These are phyloP conservation scores for Hemaris fuciformis DNA, from an alignment of 2,888 invertebrate genomes.

Conservation along the genomic window DNA sequence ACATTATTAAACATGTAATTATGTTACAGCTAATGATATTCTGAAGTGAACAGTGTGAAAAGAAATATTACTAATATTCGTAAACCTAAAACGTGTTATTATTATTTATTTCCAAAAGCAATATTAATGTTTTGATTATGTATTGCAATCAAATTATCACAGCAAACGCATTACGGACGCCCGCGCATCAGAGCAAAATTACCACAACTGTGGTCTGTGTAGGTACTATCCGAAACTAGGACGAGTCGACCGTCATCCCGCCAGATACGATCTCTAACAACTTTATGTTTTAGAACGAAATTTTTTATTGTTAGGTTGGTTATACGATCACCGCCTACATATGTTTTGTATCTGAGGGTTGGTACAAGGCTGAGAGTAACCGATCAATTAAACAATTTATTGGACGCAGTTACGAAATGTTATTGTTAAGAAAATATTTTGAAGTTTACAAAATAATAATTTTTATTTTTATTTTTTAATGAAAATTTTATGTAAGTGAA, in stretches of 20 bases:
- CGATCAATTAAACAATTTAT: constrained; percentile 16
- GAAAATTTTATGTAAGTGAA: neutral
- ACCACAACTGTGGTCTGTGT: constrained; percentile 19
- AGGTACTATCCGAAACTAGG: constrained; percentile 28
- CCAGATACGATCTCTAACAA: constrained; percentile 16
- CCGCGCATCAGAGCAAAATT: constrained; percentile 12
- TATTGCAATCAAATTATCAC: neutral
- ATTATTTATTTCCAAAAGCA: neutral
- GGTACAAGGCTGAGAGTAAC: constrained; percentile 16
- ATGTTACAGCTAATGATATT: neutral
- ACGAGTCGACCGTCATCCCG: constrained; percentile 24
- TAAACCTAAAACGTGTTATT: neutral
- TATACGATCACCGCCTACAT: constrained; percentile 1
- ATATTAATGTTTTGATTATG: neutral
- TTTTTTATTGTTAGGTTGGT: constrained; percentile 3
- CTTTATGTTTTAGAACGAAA: constrained; percentile 13
- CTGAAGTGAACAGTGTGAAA: too few species aligned
- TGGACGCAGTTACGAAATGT: constrained; percentile 10
- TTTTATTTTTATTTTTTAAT: neutral
- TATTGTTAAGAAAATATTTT: neutral
- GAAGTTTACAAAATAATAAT: neutral
- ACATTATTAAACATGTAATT: neutral
- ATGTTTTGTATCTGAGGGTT: neutral
- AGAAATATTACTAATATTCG: neutral
- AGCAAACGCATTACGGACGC: constrained; percentile 6